Base-by-base conservation (phyloP, 2,113 vertebrate genomes). In the Noturus placidus region DNA sequence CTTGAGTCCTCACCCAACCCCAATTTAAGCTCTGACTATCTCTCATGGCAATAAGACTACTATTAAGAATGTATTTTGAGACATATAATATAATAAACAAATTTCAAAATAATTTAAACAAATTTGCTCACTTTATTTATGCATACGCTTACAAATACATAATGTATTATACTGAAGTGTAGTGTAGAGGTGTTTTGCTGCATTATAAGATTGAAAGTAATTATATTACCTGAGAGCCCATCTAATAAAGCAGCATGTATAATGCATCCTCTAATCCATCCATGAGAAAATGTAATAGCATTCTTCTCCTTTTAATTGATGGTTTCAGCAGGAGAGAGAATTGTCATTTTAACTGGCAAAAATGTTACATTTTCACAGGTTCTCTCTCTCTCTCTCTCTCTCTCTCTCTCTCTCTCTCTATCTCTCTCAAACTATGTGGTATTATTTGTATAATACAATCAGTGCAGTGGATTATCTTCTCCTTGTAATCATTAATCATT, bases 161-260 rank as follows among this genome's bases (percentile, higher is more conserved):
- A 7, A 79, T 79, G 54, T 81, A 38, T 38, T 57, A 57, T 35
- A 4, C 4, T 81, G 54, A 22, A 50, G 46, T 67, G 38, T 63
- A 27, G 56, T 13, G 33, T 59, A 33, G 17, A 1, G 33, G 54
- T 22, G 30, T 76, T 85, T 67, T 42, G 6, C 6, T 82, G 86
- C 83, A 87, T 87, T 82, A 63, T 88, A 61, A 86, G 87, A 65
- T 5, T 33, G 78, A 82, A 90, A 72, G 11, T 89, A 91, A 78
- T 54, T 77, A 65, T 52, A 54, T 63, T 87, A 86, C 80, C 30
- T 20, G 42, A 70, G 33, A n/a, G 77, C 56, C 82, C n/a, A 74
- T 65, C 52, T 54, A 84, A 38, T 87, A 76, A 79, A 50, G 52
- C 76, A 50, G 52, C 76, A 85, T 50, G 65, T 83, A 59, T 85